Percentiles rank a stretch among this genome's conserved stretches.
Conservation (phyloP, 2,113 vertebrate genomes). For the Crotalus helleri region DNA sequence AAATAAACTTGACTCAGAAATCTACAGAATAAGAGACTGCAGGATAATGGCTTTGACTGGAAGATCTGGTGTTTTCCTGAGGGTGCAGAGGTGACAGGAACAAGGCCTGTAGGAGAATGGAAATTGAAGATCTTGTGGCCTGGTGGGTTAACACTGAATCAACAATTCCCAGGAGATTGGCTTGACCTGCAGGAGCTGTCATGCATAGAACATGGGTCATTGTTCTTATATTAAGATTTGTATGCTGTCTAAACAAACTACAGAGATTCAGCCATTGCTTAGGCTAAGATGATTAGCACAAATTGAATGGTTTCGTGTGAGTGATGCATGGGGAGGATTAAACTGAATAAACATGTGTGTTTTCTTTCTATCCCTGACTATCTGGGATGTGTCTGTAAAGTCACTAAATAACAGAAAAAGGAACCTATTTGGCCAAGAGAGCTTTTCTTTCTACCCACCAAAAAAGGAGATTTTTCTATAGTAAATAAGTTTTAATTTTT, state of each 20-base stretch:
- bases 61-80: neutral
- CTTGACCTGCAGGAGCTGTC: neutral
- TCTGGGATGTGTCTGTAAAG: neutral
- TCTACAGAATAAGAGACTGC: neutral
- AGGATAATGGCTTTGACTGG: neutral
- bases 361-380: neutral
- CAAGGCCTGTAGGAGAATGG: neutral
- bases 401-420: neutral
- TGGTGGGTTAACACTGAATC: neutral
- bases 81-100: neutral
- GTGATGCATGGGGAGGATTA: neutral
- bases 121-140: neutral
- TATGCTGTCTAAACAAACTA: neutral
- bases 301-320: neutral
- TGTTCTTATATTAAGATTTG: neutral
- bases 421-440: neutral
- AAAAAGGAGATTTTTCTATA: neutral
- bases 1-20: neutral
- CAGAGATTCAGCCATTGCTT: neutral
- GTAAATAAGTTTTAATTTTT: neutral
- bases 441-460: neutral
- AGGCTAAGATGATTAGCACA: neutral
- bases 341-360: neutral
- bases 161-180: neutral
- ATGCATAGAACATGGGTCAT: neutral